Evolutionary conservation across 2,113 vertebrate genomes (phyloP), one percentile per base, ranked within the genome.

Genomic region (Lycaon pictus): DNA sequence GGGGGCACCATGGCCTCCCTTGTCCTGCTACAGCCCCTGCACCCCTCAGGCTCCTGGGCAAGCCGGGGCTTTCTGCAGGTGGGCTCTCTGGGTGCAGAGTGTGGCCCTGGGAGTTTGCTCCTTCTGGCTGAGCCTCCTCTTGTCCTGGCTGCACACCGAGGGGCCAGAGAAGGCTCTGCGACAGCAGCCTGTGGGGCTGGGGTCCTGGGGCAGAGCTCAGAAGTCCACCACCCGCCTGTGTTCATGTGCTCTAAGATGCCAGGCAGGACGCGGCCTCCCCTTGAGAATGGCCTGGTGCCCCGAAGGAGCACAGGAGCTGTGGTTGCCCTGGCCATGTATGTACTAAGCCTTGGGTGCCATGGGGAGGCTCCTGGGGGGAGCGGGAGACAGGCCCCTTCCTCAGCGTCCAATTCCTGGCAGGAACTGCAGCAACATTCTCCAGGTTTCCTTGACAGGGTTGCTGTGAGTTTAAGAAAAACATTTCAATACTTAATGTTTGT

Each of bases 121-220:
- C n/a, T 16, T 29, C 27, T 37, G 63, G 48, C 62, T 10, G 16
- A 48, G 62, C 89, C 43, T 84, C 16, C 0, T 19, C 51, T 29
- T 32, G 4, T 9, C 37, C 23, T 4, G 6, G 3, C 17, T 23
- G 51, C 0, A 0, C 22, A 1, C 82, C 2, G 58, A 3, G 17
- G 53, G 76, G 79, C n/a, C 65, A 7, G 17, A 5, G 51, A 32
- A 48, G 71, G 74, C 65, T 25, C 12, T 65, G 10, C 17, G 29
- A 9, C 0, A 0, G 27, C 0, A 1, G 37, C 53, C 0, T 0
- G 15, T 3, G 3, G n/a, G 55, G 27, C 43, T 35, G 55, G 23
- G 3, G 11, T 35, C 80, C 4, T 29, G 8, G 63, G 3, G 5
- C 15, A 16, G 58, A 74, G n/a, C 32, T 63, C 51, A 11, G 79